These are phyloP conservation scores for Lasioglossum leucozonium DNA, from an alignment of 2,888 invertebrate species.

Conservation along the genomic window DNA sequence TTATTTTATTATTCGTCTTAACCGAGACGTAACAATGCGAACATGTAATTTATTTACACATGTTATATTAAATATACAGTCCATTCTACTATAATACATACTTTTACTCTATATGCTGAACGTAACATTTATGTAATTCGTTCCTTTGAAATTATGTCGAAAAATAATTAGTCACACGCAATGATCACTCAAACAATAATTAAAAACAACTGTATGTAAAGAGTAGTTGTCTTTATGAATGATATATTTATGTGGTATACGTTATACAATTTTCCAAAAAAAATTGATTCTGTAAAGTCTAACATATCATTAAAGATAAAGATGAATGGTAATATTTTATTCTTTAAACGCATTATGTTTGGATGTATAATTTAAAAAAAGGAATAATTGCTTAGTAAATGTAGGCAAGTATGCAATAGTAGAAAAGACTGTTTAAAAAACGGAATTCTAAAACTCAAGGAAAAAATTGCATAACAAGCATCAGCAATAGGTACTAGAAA, in stretches of 20 bases:
- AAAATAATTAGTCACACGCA: background rate
- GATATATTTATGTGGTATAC: background rate
- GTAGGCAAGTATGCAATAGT: slow-evolving; percentile 14
- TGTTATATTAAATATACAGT: slow-evolving; percentile 25
- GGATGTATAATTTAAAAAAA: background rate
- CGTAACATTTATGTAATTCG: background rate
- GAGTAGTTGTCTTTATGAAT: background rate
- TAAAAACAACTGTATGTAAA: background rate
- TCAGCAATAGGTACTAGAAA: slow-evolving; percentile 64
- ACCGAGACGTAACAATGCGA: background rate
- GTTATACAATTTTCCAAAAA: background rate
- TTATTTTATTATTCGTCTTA: too few relatives aligned
- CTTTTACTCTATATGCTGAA: background rate
- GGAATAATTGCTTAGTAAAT: background rate
- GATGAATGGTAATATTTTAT: background rate
- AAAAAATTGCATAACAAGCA: slow-evolving; percentile 33
- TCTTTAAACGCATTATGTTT: background rate
- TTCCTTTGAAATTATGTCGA: background rate
- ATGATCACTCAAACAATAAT: background rate
- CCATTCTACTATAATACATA: slow-evolving; percentile 35
- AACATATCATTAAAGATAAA: background rate
- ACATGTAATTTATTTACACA: slow-evolving; percentile 25
- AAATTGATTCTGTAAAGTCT: background rate
- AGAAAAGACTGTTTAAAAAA: slow-evolving; percentile 31
- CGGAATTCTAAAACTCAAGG: slow-evolving; percentile 28